A percentile compares a stretch with the other conserved stretches of the same genome.
Evolutionary conservation across 2,797 vertebrate genomes (phyloP).

Genomic region (Pseudomugil tenellus): DNA sequence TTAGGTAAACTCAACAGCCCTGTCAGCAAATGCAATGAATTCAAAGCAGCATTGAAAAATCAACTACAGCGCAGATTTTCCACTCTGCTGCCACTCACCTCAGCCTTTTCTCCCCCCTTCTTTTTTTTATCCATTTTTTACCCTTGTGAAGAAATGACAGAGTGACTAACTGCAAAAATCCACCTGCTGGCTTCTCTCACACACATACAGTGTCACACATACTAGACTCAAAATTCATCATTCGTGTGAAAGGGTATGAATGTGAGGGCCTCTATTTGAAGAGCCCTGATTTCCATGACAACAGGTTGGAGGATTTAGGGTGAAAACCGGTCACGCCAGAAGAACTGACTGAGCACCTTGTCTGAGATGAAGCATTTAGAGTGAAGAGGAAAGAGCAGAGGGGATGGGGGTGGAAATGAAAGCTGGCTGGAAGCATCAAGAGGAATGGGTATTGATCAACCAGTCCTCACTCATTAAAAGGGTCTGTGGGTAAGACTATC

Average conservation of each 20-base stretch:
- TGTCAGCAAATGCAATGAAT: slow-evolving; percentile 50
- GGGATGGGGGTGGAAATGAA: slow-evolving; percentile 29
- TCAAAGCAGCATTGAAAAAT: slow-evolving; percentile 40
- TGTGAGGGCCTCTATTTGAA: slow-evolving; percentile 55
- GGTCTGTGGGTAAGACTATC: slow-evolving; percentile 23
- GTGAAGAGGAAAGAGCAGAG: slow-evolving; percentile 36
- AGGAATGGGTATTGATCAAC: slow-evolving; percentile 42
- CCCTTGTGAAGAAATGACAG: slow-evolving; percentile 55
- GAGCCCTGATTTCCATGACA: slow-evolving; percentile 84
- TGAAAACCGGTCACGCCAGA: slow-evolving; percentile 67
- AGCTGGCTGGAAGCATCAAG: slow-evolving; percentile 43
- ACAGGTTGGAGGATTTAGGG: slow-evolving; percentile 79
- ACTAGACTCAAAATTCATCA: slow-evolving; percentile 60
- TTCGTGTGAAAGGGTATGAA: slow-evolving; percentile 65
- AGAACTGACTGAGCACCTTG: slow-evolving; percentile 77
- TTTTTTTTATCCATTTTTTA: slow-evolving; percentile 15
- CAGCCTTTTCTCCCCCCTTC: slow-evolving; percentile 19
- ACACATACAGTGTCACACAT: slow-evolving; percentile 16
- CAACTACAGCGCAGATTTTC: slow-evolving; percentile 40
- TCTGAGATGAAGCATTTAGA: slow-evolving; percentile 69
- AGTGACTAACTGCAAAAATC: slow-evolving; percentile 60
- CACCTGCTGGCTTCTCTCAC: slow-evolving; percentile 26
- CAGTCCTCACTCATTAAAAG: slow-evolving; percentile 21
- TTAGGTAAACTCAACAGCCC: slow-evolving; percentile 54
- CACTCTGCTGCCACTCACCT: slow-evolving; percentile 37